Base-by-base conservation (phyloP, 2,797 vertebrate genomes). In the Melanogrammus aeglefinus region DNA sequence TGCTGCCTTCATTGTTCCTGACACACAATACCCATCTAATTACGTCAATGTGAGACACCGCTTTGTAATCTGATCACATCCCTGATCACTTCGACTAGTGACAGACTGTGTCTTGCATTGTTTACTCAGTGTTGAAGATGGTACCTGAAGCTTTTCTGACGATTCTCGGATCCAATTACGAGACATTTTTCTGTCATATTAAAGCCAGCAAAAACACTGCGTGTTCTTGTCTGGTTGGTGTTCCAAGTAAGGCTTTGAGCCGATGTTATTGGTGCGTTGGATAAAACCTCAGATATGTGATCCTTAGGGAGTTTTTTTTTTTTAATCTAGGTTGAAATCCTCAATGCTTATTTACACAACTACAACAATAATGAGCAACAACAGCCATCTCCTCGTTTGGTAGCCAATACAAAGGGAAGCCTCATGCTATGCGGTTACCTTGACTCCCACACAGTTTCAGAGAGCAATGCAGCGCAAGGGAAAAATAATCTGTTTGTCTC, bases 171-270 rank as follows among this genome's bases (percentile, higher is more conserved):
- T 24, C 47, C 83, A 84, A 88, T 89, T 85, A 83, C 70, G 73
- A 84, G 83, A n/a, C 21, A 27, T 86, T 86, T n/a, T 78, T 36
- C n/a, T 79, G 69, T 80, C 79, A 79, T 80, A 79, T 85, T 75
- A 78, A 57, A 84, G 80, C 36, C 31, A 83, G 8, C 4, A 1
- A 31, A 73, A 33, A 9, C 10, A 78, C 70, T 78, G 51, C 9
- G 0, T 38, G 18, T 1, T 39, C 36, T 9, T n/a, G 16, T 73
- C 36, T 10, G 24, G n/a, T 12, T 27, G n/a, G n/a, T 69, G n/a
- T 73, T 47, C 41, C 47, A 33, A 21, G 70, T 33, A 33, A 31
- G 13, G 70, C 33, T 7, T 35, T 72, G 4, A 16, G 5, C 33
- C 6, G 13, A 31, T 72, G 29, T 72, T 33, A 33, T 6, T 31